Percentiles rank a stretch among this genome's conserved stretches.
These are phyloP conservation scores for Pristionchus maxplancki DNA, from an alignment of 2,888 invertebrate genomes.

Conservation along the genomic window DNA sequence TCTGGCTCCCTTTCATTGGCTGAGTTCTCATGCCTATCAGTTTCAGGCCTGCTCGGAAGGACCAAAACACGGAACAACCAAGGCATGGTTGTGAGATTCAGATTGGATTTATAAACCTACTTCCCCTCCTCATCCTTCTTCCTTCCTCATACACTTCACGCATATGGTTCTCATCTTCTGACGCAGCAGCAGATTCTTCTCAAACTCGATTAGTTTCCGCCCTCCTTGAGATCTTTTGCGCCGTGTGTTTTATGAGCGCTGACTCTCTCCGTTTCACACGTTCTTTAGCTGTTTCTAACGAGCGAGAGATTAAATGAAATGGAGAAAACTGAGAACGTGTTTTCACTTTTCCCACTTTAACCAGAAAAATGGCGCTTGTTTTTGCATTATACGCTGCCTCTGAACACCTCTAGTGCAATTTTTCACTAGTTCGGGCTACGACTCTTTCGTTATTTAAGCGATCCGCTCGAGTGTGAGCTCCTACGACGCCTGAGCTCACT, in stretches of 20 bases:
- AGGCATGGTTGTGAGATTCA: too few relatives aligned
- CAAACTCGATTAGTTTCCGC: slow-evolving; percentile 18
- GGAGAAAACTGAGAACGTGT: not conserved
- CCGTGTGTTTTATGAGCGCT: not conserved
- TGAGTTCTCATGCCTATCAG: not conserved
- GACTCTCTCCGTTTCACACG: not conserved
- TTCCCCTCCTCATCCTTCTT: slow-evolving; percentile 1
- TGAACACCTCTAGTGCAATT: not conserved
- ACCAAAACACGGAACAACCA: too few relatives aligned
- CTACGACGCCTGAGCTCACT: not conserved
- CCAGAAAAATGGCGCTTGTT: not conserved
- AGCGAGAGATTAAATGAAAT: too few relatives aligned
- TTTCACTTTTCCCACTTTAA: not conserved
- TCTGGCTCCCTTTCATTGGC: not conserved
- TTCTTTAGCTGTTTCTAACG: too few relatives aligned
- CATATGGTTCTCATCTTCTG: slow-evolving; percentile 30
- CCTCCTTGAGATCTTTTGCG: not conserved
- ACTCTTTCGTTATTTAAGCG: not conserved
- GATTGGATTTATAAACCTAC: not conserved
- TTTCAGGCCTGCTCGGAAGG: not conserved
- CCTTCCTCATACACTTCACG: not conserved
- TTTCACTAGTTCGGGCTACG: not conserved
- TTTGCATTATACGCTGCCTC: not conserved
- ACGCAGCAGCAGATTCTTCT: not conserved
- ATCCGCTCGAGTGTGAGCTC: not conserved